phyloP scores from a whole-genome alignment of 2,888 invertebrate genomes.

The Himalopsyche japonica region DNA sequence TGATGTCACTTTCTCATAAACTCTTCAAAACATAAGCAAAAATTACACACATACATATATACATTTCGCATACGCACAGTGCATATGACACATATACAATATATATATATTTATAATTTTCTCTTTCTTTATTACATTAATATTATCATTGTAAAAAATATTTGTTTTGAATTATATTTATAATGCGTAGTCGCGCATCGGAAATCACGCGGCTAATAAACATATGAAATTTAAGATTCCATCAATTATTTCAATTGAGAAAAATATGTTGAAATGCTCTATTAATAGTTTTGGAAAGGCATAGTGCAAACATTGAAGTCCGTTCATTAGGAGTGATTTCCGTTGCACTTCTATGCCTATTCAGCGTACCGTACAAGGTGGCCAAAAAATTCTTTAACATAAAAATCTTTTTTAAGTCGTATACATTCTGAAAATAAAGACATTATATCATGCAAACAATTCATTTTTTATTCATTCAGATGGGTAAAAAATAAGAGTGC shows the following conservation, averaged over 20 bases:
- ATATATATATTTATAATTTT: neutral
- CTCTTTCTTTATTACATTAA: neutral
- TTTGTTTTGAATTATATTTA: neutral
- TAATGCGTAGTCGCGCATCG: neutral
- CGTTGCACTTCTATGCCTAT: neutral
- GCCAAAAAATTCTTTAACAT: neutral
- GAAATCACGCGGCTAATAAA: neutral
- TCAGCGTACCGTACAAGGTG: neutral
- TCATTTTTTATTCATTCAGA: neutral
- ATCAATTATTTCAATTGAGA: neutral
- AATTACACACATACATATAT: conserved; percentile 14
- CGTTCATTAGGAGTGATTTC: neutral
- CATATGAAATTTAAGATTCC: neutral
- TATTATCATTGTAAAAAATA: conserved; percentile 16
- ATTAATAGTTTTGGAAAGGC: too few relatives aligned
- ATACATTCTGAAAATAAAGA: conserved; percentile 33
- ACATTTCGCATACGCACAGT: neutral
- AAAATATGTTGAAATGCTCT: too few relatives aligned
- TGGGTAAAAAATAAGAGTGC: neutral
- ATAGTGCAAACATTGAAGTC: too few relatives aligned
- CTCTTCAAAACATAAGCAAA: conserved; percentile 34
- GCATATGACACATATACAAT: neutral
- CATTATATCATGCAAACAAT: neutral
- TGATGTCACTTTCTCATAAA: conserved; percentile 14
- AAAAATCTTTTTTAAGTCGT: conserved; percentile 30